phyloP scores from a whole-genome alignment of 2,797 vertebrate genomes.

The Eutrigla gurnardus region DNA sequence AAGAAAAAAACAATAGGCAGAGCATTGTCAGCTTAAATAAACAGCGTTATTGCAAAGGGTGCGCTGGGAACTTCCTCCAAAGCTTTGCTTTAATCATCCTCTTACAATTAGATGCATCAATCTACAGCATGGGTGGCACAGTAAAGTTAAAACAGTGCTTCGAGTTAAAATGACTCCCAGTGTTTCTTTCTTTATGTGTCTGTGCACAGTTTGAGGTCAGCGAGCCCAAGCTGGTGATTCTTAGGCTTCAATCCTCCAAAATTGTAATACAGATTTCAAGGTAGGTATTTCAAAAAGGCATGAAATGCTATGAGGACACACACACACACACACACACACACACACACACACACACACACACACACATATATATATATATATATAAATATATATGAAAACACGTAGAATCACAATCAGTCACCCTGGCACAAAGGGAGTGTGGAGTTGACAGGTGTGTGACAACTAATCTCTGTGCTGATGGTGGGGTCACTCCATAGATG shows the following conservation, averaged over 20 bases:
- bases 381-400: neutral
- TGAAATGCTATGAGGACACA: neutral
- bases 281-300: neutral
- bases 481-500: slow-evolving; percentile 49
- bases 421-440: slow-evolving; percentile 31
- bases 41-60: slow-evolving; percentile 39
- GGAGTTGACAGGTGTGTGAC: slow-evolving; percentile 63
- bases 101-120: slow-evolving; percentile 18
- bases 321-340: neutral
- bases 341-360: slow-evolving; percentile 2
- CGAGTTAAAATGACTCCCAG: neutral
- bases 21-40: slow-evolving; percentile 39
- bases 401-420: slow-evolving; percentile 32
- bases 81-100: slow-evolving; percentile 10
- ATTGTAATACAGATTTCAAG: slow-evolving; percentile 19
- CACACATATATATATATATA: neutral
- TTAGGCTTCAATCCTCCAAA: neutral
- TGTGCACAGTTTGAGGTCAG: neutral
- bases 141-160: neutral
- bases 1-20: neutral
- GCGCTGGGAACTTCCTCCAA: slow-evolving; percentile 23
- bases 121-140: neutral
- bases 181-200: neutral
- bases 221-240: neutral
- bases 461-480: slow-evolving; percentile 63